A percentile compares a stretch with the other conserved stretches of the same genome.
These are phyloP conservation scores for Puffinus mauretanicus DNA, from an alignment of 2,113 vertebrate species.

Conservation along the genomic window DNA sequence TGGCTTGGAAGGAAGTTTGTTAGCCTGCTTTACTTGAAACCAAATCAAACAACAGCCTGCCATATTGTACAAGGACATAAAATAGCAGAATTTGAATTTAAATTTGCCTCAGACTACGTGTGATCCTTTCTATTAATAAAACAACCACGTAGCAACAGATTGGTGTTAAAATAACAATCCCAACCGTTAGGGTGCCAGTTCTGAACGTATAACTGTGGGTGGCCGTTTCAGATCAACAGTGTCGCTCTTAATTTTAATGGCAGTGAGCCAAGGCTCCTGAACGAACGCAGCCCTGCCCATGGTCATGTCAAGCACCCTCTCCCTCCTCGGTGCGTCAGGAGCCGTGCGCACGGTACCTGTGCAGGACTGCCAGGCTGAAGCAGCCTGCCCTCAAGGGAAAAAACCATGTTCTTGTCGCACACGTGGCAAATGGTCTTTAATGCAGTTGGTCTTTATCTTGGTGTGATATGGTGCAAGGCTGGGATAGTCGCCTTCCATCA, in stretches of 20 bases:
- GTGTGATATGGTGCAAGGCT: background rate
- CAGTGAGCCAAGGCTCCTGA: background rate
- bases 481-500: background rate
- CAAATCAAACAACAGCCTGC: background rate
- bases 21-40: slow-evolving; percentile 10
- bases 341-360: rapidly evolving
- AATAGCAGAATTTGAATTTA: background rate
- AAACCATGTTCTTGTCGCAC: rapidly evolving
- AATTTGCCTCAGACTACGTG: background rate
- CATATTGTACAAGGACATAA: background rate
- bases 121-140: background rate
- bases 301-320: background rate
- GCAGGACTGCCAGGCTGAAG: background rate
- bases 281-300: rapidly evolving
- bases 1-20: slow-evolving; percentile 38
- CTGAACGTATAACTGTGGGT: rapidly evolving
- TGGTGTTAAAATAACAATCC: background rate
- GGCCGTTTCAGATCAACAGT: background rate
- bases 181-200: background rate
- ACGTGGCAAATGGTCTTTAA: rapidly evolving
- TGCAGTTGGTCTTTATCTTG: no score
- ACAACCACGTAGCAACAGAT: background rate
- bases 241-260: background rate
- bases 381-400: background rate
- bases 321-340: background rate